phyloP scores from a whole-genome alignment of 1,140 invertebrate species.

The Papilio glaucus region DNA sequence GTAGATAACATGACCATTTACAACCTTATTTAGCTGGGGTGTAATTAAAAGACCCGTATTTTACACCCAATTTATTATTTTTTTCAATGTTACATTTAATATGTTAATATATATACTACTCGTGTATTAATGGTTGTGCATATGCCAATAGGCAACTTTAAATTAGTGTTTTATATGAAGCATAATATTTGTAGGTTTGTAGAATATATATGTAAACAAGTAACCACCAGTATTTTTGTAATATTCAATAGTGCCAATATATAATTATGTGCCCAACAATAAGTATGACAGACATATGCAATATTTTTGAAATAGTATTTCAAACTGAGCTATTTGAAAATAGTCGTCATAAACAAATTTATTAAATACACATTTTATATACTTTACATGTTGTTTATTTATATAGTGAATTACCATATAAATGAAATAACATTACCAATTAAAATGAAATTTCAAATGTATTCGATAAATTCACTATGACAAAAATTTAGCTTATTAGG shows the following conservation, averaged over 20 bases:
- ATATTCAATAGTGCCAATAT: conserved; percentile 15
- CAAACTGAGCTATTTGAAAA: too few relatives aligned
- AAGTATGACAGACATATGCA: too few relatives aligned
- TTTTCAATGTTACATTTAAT: too few relatives aligned
- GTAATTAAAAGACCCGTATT: background rate
- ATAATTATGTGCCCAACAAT: background rate
- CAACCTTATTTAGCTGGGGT: background rate
- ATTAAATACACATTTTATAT: background rate
- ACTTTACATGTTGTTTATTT: background rate
- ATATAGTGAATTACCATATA: background rate
- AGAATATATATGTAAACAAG: background rate
- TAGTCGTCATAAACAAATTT: background rate
- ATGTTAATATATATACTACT: background rate
- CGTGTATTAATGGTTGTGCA: conserved; percentile 7
- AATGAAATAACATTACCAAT: too few relatives aligned
- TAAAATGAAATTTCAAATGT: background rate
- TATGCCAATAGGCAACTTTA: background rate
- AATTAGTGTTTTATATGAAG: background rate
- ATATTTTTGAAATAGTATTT: too few relatives aligned
- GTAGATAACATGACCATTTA: too few relatives aligned
- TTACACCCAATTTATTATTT: background rate
- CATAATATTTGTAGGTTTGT: conserved; percentile 16
- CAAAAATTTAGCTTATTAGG: background rate
- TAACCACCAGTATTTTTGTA: conserved; percentile 14
- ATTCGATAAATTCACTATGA: background rate